A percentile compares a stretch with the other conserved stretches of the same genome.
These are phyloP conservation scores for Otus scops DNA, from an alignment of 2,797 vertebrate species.

Conservation along the genomic window DNA sequence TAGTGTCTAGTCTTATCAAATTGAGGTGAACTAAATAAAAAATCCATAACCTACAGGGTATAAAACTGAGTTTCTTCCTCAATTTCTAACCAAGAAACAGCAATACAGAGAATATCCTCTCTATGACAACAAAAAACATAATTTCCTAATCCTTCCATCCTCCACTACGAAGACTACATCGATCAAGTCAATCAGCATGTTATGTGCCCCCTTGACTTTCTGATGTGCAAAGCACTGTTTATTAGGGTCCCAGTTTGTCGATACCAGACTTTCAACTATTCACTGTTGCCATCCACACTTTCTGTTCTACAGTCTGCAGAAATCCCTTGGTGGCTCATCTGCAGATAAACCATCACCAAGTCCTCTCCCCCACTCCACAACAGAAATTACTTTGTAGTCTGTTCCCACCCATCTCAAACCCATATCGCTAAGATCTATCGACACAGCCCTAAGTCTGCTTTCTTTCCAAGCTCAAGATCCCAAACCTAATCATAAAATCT, in stretches of 20 bases:
- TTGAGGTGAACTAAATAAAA: not conserved
- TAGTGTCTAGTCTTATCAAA: not conserved
- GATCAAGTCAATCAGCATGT: not conserved
- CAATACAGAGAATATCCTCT: not conserved
- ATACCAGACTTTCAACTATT: not conserved
- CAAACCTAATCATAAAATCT: not conserved
- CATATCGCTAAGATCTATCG: not conserved
- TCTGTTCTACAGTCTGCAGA: not conserved
- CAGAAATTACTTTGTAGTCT: not conserved
- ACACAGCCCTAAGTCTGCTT: not conserved
- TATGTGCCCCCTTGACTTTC: not conserved
- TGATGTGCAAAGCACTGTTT: not conserved
- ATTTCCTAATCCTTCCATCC: not conserved
- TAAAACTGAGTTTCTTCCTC: not conserved
- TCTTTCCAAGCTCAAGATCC: not conserved
- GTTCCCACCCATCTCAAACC: not conserved
- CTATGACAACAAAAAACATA: not conserved
- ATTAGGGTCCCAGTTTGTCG: not conserved
- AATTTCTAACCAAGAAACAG: not conserved
- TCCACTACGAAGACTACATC: not conserved
- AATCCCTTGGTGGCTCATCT: not conserved
- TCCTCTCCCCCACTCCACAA: not conserved
- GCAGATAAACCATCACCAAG: not conserved
- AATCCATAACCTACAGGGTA: not conserved
- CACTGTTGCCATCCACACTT: not conserved